These are phyloP conservation scores for Psix sp. DNA, from an alignment of 1,140 invertebrate genomes.

Conservation along the genomic window DNA sequence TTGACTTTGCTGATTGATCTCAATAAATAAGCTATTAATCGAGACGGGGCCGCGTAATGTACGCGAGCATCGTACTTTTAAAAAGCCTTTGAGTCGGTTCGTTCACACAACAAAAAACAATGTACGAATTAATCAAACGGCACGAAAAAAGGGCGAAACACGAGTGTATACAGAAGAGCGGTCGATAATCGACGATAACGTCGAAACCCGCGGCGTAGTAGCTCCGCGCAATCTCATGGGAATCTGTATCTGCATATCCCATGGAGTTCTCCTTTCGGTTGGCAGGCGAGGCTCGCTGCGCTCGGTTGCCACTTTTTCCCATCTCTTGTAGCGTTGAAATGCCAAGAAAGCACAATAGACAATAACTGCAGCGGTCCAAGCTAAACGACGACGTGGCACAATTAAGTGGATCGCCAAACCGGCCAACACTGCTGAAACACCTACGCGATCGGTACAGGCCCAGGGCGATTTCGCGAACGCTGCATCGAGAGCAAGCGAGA, in stretches of 20 bases:
- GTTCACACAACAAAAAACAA: slow-evolving; percentile 41
- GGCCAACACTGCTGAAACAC: slow-evolving; percentile 46
- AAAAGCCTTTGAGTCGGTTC: neutral
- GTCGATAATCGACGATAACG: slow-evolving; percentile 68
- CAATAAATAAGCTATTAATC: slow-evolving; percentile 16
- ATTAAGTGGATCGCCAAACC: slow-evolving; percentile 59
- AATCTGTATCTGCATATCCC: slow-evolving; percentile 52
- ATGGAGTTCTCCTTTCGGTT: slow-evolving; percentile 41
- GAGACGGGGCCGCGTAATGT: slow-evolving; percentile 5
- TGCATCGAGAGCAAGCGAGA: slow-evolving; percentile 60
- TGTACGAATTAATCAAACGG: slow-evolving; percentile 39
- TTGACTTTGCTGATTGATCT: slow-evolving; percentile 10
- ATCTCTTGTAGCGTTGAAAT: slow-evolving; percentile 42
- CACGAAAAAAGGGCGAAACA: slow-evolving; percentile 21
- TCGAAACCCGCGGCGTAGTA: slow-evolving; percentile 49
- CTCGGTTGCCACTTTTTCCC: slow-evolving; percentile 2
- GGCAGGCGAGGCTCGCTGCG: slow-evolving; percentile 47
- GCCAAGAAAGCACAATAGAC: slow-evolving; percentile 60
- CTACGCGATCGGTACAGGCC: slow-evolving; percentile 44
- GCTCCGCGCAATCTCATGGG: slow-evolving; percentile 33
- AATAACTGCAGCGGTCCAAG: slow-evolving; percentile 45
- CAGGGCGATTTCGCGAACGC: slow-evolving; percentile 62
- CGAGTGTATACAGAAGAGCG: slow-evolving; percentile 18
- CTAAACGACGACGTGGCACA: slow-evolving; percentile 56
- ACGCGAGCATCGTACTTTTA: neutral